phyloP scores from a whole-genome alignment of 30 jellyfish, hydroid and myxozoan species.

The Catostylus mosaicus region DNA sequence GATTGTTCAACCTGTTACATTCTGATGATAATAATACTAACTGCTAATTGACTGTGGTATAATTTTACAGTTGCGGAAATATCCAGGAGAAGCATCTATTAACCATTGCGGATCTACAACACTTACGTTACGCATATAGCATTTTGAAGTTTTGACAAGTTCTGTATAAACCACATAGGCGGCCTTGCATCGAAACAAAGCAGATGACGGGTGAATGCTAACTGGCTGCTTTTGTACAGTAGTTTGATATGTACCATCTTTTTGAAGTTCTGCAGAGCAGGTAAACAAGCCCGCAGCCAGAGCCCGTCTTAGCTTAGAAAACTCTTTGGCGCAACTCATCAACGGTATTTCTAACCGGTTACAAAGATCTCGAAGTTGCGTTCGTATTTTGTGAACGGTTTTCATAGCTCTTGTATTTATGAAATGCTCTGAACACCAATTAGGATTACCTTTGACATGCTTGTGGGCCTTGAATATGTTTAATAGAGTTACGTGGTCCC shows the following conservation, averaged over 20 bases:
- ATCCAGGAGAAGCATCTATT: conserved; percentile 78
- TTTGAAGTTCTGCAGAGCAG: conserved; percentile 90
- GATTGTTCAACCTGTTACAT: too few relatives aligned
- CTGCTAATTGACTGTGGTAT: conserved; percentile 67
- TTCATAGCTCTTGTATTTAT: conserved; percentile 82
- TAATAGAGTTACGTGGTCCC: conserved; percentile 84
- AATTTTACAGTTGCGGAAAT: conserved; percentile 51
- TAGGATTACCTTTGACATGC: conserved; percentile 74
- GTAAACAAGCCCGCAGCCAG: conserved; percentile 83
- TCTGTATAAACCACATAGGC: conserved; percentile 83
- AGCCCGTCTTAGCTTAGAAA: conserved; percentile 64
- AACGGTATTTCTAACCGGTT: conserved; percentile 46
- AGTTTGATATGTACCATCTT: conserved; percentile 88
- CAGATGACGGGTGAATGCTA: conserved; percentile 92
- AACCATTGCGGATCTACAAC: conserved; percentile 95
- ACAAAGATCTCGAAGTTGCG: conserved; percentile 87
- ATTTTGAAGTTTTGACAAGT: conserved; percentile 86
- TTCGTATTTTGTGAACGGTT: conserved; percentile 77
- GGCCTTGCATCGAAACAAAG: conserved; percentile 77
- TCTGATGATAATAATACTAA: background rate
- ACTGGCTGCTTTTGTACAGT: conserved; percentile 82
- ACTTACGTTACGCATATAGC: conserved; percentile 84
- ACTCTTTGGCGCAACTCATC: conserved; percentile 82
- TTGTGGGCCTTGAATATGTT: conserved; percentile 84
- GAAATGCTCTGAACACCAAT: conserved; percentile 93